Evolutionary conservation across 2,888 invertebrate species (phyloP), one percentile per base, ranked within the genome.

Genomic region (Desoria tigrina): DNA sequence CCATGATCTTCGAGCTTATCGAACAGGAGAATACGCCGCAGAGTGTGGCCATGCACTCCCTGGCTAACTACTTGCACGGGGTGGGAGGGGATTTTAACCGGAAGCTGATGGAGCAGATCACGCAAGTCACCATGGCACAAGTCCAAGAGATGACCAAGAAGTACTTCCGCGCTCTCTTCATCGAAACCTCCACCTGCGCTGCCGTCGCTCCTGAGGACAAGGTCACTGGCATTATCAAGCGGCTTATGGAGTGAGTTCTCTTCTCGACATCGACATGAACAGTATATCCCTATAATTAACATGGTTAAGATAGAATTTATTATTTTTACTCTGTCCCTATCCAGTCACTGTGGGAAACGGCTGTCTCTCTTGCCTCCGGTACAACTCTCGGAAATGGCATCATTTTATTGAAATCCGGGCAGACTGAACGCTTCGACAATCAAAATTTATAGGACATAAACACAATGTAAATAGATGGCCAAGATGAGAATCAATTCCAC

Each of bases 1-100:
- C 92, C 18, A 84, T 92, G n/a, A 86, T 94, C 69, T 94, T 89
- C 80, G 89, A 92, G 78, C 86, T 91, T 55, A 90, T 94, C 66
- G 88, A 89, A 75, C 32, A 42, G 32, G 78, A 90, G 88, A 62
- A 56, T 7, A 66, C 66, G n/a, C 73, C 73, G 1, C n/a, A 57
- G 42, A 58, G 65, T 4, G 55, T 68, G 53, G 69, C 71, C 4
- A 63, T 68, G 24, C 50, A 88, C 76, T 89, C 91, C 0, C 82
- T 94, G 16, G 79, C 87, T 58, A 86, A 87, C 57, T 88, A 89
- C 78, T 86, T 90, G 77, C 85, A 87, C 73, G 83, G 84, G n/a
- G 85, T 88, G 0, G 83, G 85, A 11, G 3, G 23, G 18, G 24
- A 18, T 23, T 57, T 57, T 23, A 42, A 23, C 11, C 39, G 57